phyloP scores from a whole-genome alignment of 2,113 vertebrate species.

The Otocyon megalotis region DNA sequence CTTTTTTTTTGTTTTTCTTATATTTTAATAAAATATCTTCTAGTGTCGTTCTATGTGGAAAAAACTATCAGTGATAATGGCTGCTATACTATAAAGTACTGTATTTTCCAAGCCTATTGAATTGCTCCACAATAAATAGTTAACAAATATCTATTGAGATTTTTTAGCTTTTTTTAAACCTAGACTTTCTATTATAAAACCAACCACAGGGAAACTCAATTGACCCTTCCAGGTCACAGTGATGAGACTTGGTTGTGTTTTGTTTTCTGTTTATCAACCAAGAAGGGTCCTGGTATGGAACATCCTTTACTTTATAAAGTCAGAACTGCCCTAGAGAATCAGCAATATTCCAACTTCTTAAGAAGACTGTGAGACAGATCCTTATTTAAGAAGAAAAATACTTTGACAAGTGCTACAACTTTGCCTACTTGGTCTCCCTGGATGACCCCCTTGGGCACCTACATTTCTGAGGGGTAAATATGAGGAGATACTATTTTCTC shows the following conservation, averaged over 20 bases:
- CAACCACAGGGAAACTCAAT: neutral
- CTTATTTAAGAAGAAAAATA: slow-evolving; percentile 52
- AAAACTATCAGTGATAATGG: neutral
- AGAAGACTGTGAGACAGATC: neutral
- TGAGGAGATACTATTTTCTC: neutral
- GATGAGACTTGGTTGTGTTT: neutral
- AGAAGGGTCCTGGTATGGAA: neutral
- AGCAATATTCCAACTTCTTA: slow-evolving; percentile 47
- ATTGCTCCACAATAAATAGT: neutral
- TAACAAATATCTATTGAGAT: neutral
- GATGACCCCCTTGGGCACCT: neutral
- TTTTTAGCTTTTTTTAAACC: neutral
- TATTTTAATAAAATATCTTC: neutral
- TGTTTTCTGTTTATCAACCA: neutral
- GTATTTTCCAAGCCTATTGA: neutral
- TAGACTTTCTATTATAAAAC: slow-evolving; percentile 13
- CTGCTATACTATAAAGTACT: neutral
- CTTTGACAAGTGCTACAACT: slow-evolving; percentile 44
- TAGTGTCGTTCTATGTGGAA: neutral
- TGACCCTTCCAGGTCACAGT: neutral
- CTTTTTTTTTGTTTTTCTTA: slow-evolving; percentile 13
- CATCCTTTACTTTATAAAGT: neutral
- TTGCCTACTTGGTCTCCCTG: neutral
- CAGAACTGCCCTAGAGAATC: neutral
- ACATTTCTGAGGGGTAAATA: slow-evolving; percentile 14